phyloP scores from a whole-genome alignment of 2,888 invertebrate genomes.

The Caenorhabditis angaria region DNA sequence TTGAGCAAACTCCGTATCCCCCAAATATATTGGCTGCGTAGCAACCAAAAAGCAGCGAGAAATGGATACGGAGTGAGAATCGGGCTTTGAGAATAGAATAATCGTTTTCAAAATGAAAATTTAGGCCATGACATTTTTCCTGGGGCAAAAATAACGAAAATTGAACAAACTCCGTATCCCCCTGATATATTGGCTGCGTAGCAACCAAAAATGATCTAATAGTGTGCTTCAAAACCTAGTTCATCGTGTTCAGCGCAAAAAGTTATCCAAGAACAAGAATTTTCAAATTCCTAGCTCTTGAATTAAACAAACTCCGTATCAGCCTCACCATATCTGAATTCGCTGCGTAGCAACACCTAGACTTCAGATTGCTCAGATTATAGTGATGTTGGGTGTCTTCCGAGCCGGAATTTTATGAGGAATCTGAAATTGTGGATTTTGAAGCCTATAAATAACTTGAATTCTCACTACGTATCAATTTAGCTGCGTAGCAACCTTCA shows the following conservation, averaged over 20 bases:
- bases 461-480: too few species aligned
- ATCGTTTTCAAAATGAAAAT: conserved; percentile 57
- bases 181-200: neutral
- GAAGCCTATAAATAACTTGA: too few species aligned
- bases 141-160: too few species aligned
- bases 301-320: neutral
- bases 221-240: too few species aligned
- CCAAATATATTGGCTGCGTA: neutral
- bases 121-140: neutral
- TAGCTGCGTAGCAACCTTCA: neutral
- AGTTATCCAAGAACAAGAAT: neutral
- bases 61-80: neutral
- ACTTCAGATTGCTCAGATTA: neutral
- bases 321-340: neutral
- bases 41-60: neutral
- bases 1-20: neutral
- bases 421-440: conserved; percentile 73
- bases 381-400: neutral
- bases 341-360: neutral
- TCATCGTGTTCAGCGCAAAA: too few species aligned
- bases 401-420: conserved; percentile 68
- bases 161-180: neutral
- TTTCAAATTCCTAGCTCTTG: too few species aligned
- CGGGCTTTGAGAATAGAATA: neutral
- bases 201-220: too few species aligned